Evolutionary conservation across 37 sponge, comb jelly and placozoan species (phyloP).

Genomic region (Beroe forskalii): DNA sequence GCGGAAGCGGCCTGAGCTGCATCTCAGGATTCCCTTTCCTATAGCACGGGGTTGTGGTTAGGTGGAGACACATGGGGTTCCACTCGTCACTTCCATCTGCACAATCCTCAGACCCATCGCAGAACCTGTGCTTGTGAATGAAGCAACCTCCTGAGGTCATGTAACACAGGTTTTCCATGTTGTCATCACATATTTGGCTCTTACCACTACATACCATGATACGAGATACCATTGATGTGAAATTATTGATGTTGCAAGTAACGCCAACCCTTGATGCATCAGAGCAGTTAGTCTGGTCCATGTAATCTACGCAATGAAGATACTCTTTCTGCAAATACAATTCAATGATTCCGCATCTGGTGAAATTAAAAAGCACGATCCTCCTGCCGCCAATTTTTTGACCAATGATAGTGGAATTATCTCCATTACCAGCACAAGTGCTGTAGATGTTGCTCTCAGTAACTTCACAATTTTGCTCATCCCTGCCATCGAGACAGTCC

Average conservation of each 20-base stretch:
- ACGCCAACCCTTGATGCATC: background rate
- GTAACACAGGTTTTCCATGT: background rate
- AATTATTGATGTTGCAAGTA: background rate
- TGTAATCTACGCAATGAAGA: background rate
- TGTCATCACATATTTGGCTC: background rate
- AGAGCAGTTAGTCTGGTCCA: background rate
- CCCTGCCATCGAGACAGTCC: background rate
- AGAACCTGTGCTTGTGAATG: slow-evolving; percentile 32
- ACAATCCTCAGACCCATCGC: slow-evolving; percentile 35
- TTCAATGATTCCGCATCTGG: background rate
- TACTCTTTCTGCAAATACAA: too few species aligned
- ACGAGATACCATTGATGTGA: background rate
- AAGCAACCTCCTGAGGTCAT: background rate
- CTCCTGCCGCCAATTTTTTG: too few species aligned
- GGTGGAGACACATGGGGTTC: background rate
- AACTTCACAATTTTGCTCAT: too few species aligned
- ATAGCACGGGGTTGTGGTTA: background rate
- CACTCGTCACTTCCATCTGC: background rate
- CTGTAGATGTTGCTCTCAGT: too few species aligned
- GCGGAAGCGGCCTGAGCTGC: background rate
- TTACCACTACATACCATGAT: background rate
- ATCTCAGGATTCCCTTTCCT: background rate
- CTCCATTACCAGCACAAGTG: too few species aligned
- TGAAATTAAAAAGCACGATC: background rate
- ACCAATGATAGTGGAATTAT: too few species aligned